phyloP scores from a whole-genome alignment of 2,888 invertebrate species.

The Meiosimyza decipiens region DNA sequence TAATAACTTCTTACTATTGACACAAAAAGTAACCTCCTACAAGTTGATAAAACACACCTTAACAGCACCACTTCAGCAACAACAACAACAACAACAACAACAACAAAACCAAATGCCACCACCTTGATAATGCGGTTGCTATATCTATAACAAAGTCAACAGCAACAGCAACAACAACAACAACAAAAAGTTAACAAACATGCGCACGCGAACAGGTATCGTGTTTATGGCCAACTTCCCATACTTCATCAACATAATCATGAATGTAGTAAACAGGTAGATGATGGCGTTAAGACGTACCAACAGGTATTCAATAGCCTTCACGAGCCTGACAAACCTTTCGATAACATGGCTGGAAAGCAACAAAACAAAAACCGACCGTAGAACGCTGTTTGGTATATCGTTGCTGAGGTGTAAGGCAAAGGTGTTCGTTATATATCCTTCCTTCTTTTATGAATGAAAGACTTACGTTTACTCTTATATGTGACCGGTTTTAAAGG shows the following conservation, averaged over 20 bases:
- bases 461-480: conserved; percentile 19
- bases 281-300: conserved; percentile 34
- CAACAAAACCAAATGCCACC: neutral
- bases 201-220: conserved; percentile 55
- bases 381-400: neutral
- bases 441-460: neutral
- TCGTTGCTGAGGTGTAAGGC: neutral
- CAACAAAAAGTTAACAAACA: conserved; percentile 35
- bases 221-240: conserved; percentile 6
- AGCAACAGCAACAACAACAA: neutral
- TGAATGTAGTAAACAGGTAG: conserved; percentile 33
- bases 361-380: too few species aligned
- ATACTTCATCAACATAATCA: neutral
- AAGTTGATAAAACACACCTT: conserved; percentile 20
- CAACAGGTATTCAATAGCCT: conserved; percentile 19
- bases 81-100: conserved; percentile 11
- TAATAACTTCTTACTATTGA: conserved; percentile 15
- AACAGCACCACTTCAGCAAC: conserved; percentile 12
- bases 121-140: neutral
- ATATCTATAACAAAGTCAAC: neutral
- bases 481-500: neutral
- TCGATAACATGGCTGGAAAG: conserved; percentile 11
- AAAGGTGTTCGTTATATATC: neutral
- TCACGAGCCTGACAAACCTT: conserved; percentile 25
- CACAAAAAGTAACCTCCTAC: conserved; percentile 25